Evolutionary conservation across 2,888 invertebrate genomes (phyloP).

Genomic region (Nephrocerus scutellatus): DNA sequence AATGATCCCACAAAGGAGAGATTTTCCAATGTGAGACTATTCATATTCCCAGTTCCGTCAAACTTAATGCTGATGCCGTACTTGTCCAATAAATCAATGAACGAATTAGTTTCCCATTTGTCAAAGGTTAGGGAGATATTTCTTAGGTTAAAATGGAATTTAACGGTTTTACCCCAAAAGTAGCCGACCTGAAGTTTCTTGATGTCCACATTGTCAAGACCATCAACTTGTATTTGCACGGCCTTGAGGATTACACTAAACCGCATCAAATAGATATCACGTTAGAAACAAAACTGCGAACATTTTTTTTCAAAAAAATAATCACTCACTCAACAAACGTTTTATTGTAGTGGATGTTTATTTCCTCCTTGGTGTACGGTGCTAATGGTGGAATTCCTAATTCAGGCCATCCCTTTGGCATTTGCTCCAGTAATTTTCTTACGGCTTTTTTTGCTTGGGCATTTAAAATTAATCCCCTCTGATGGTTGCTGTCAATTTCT

Average conservation of each 20-base stretch:
- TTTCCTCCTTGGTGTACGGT: slow-evolving; percentile 38
- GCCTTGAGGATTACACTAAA: too few relatives aligned
- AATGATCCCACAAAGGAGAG: slow-evolving; percentile 35
- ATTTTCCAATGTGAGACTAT: slow-evolving; percentile 32
- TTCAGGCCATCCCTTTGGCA: slow-evolving; percentile 41
- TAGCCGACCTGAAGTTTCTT: slow-evolving; percentile 36
- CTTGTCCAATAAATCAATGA: slow-evolving; percentile 29
- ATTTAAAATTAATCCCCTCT: slow-evolving; percentile 36
- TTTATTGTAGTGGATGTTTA: slow-evolving; percentile 29
- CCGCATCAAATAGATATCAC: too few relatives aligned
- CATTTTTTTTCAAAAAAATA: too few relatives aligned
- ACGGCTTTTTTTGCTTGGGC: slow-evolving; percentile 33
- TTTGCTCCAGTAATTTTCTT: slow-evolving; percentile 27
- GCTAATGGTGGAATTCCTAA: slow-evolving; percentile 39
- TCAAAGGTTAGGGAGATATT: slow-evolving; percentile 30
- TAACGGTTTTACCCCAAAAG: slow-evolving; percentile 34
- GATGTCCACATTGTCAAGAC: slow-evolving; percentile 33
- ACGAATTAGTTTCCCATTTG: slow-evolving; percentile 28
- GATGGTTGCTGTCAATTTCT: too few relatives aligned
- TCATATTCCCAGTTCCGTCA: slow-evolving; percentile 33
- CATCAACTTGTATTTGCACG: slow-evolving; percentile 31
- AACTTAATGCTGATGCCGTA: slow-evolving; percentile 34
- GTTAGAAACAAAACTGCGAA: not conserved
- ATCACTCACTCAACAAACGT: slow-evolving; percentile 35
- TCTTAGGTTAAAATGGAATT: slow-evolving; percentile 32